A percentile compares a stretch with the other conserved stretches of the same genome.
Evolutionary conservation across 2,113 vertebrate species (phyloP).

Genomic region (Sturnus vulgaris): DNA sequence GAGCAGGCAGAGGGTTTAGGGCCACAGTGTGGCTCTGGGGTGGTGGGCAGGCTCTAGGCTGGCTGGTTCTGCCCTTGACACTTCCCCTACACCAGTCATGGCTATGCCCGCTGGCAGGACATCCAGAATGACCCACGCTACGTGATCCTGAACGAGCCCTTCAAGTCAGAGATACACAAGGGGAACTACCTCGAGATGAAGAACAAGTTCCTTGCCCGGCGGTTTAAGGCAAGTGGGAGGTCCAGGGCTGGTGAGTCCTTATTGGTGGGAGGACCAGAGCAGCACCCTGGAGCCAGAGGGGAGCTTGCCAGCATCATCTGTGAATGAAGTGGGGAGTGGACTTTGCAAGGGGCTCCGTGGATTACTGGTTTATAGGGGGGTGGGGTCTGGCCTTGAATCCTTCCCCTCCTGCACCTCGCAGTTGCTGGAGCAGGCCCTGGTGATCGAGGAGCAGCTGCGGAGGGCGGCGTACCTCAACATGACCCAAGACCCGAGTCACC

Average conservation of each 20-base stretch:
- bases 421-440: constrained; percentile 96
- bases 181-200: constrained; percentile 99
- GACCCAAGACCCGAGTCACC: constrained; percentile 94
- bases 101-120: constrained; percentile 98
- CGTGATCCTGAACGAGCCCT: constrained; percentile 92
- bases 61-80: constrained; percentile 58
- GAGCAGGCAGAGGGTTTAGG: not conserved
- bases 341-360: fast-evolving
- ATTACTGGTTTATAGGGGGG: not conserved
- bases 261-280: not conserved
- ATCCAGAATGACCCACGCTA: constrained; percentile 95
- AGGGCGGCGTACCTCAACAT: constrained; percentile 96
- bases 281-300: fast-evolving
- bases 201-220: constrained; percentile 96
- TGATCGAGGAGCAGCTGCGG: constrained; percentile 96
- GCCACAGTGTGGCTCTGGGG: fast-evolving
- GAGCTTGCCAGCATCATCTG: not conserved
- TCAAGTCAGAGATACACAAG: constrained; percentile 94
- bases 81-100: constrained; percentile 75
- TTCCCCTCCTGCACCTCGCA: constrained; percentile 1
- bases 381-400: fast-evolving
- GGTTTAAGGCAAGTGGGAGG: constrained; percentile 84
- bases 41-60: not conserved
- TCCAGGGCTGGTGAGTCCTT: not conserved
- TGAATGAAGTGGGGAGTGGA: fast-evolving